phyloP scores from a whole-genome alignment of 2,888 invertebrate genomes.

The Itoplectis maculator region DNA sequence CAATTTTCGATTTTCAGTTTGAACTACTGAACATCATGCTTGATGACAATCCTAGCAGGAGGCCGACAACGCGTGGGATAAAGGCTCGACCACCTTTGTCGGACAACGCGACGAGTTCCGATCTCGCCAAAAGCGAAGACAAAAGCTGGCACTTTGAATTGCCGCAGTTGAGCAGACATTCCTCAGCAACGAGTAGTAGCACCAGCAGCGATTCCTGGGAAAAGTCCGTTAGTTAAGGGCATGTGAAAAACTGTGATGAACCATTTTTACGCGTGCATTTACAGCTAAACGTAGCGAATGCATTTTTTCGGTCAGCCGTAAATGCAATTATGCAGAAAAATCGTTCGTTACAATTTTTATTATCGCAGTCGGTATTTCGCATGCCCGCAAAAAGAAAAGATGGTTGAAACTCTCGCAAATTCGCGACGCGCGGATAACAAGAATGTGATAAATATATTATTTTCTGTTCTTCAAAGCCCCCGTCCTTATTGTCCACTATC shows the following conservation, averaged over 20 bases:
- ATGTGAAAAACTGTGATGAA: too few species aligned
- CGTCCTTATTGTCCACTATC: neutral
- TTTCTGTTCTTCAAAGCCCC: conserved; percentile 24
- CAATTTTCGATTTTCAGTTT: conserved; percentile 86
- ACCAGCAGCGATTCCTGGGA: conserved; percentile 70
- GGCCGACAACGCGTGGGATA: conserved; percentile 92
- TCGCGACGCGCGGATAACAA: conserved; percentile 17
- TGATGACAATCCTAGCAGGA: conserved; percentile 88
- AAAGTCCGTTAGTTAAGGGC: conserved; percentile 39
- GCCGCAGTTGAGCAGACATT: conserved; percentile 82
- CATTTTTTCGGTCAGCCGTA: too few species aligned
- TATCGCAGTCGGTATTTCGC: too few species aligned
- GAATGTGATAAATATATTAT: conserved; percentile 52
- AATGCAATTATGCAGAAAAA: too few species aligned
- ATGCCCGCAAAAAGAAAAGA: neutral
- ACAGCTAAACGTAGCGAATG: too few species aligned
- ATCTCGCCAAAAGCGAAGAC: conserved; percentile 82
- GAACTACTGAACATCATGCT: conserved; percentile 92
- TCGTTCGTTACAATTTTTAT: too few species aligned
- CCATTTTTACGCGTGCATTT: too few species aligned
- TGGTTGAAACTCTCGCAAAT: neutral
- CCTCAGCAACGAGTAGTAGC: conserved; percentile 77
- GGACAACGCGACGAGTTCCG: conserved; percentile 73
- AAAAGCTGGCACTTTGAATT: conserved; percentile 86
- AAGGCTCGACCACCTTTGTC: conserved; percentile 87